These are phyloP conservation scores for Phrynosoma blainvillii DNA, from an alignment of 2,113 vertebrate species.

Conservation along the genomic window DNA sequence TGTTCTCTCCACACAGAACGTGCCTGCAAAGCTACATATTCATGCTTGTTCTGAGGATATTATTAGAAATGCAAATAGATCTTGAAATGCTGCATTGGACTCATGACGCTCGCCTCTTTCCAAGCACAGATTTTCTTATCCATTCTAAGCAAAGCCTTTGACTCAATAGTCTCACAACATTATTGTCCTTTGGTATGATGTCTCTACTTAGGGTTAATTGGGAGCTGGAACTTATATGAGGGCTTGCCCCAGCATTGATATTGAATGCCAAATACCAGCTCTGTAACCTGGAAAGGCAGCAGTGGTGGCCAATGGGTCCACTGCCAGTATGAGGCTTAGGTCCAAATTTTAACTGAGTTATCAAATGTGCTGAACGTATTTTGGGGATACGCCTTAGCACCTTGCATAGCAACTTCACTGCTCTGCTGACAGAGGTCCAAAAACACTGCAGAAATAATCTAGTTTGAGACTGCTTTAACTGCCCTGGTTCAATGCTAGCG, in stretches of 20 bases:
- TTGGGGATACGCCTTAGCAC: no score
- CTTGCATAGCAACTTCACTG: no score
- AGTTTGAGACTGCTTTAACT: no score
- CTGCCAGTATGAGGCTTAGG: no score
- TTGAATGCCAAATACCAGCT: not conserved
- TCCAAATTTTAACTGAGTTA: no score
- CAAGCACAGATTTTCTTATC: rapidly evolving
- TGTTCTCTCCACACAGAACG: not conserved
- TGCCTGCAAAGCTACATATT: not conserved
- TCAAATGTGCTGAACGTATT: no score
- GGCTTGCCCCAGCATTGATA: not conserved
- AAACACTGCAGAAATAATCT: no score
- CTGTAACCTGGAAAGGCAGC: not conserved
- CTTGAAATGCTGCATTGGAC: not conserved
- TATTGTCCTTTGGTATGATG: not conserved
- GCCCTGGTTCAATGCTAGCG: no score
- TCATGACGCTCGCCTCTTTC: not conserved
- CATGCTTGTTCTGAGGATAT: not conserved
- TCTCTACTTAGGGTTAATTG: conserved; percentile 34
- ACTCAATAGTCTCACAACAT: conserved; percentile 4
- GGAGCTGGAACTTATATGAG: not conserved
- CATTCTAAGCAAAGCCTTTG: not conserved
- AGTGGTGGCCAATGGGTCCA: no score
- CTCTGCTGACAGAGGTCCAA: no score
- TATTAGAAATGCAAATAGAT: conserved; percentile 8